phyloP scores from a whole-genome alignment of 2,113 vertebrate species.

The Lipotes vexillifer region DNA sequence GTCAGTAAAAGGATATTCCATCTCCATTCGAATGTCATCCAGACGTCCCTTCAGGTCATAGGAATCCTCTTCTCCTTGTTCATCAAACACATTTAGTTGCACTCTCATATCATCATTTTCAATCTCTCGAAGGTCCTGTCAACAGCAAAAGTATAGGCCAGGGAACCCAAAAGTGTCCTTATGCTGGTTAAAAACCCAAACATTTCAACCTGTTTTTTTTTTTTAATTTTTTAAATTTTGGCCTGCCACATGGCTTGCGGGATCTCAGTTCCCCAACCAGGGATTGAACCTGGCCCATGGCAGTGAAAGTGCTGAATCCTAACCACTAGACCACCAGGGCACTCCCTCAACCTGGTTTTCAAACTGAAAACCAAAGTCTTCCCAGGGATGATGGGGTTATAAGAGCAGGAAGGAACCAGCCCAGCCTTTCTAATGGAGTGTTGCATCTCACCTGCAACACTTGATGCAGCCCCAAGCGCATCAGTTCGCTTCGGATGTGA shows the following conservation, averaged over 20 bases:
- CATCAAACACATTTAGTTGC: slow-evolving; percentile 90
- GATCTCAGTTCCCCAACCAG: background rate
- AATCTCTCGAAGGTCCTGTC: slow-evolving; percentile 85
- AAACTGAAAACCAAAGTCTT: background rate
- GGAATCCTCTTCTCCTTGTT: slow-evolving; percentile 90
- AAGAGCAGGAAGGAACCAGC: background rate
- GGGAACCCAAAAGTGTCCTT: background rate
- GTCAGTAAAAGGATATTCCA: slow-evolving; percentile 93
- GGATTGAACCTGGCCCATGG: background rate
- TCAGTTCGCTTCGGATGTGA: slow-evolving; percentile 91
- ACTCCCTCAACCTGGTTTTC: background rate
- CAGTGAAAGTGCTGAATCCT: background rate
- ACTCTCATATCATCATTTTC: slow-evolving; percentile 93
- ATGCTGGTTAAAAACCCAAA: background rate
- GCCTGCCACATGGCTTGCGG: background rate
- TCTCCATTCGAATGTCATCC: slow-evolving; percentile 91
- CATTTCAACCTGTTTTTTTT: background rate
- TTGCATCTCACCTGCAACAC: slow-evolving; percentile 81
- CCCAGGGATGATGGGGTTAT: background rate
- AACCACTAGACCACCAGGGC: background rate
- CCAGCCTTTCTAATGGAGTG: background rate
- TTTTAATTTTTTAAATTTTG: no score
- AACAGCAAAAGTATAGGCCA: slow-evolving; percentile 11
- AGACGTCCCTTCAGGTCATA: slow-evolving; percentile 88
- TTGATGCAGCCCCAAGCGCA: slow-evolving; percentile 85